Conservation (phyloP, 2,888 invertebrate species). For the Troides aeacus region DNA sequence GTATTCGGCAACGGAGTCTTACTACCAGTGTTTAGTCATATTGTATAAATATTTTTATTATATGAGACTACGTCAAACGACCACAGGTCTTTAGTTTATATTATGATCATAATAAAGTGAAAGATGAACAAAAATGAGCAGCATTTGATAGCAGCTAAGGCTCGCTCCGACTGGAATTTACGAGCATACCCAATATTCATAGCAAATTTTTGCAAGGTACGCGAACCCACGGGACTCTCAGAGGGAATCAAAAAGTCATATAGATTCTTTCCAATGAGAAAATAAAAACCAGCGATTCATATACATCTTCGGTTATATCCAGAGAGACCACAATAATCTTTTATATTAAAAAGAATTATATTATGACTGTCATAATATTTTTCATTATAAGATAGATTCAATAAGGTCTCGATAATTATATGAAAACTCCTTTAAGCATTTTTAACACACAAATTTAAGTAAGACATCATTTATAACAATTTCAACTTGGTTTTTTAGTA, state of each 20-base stretch:
- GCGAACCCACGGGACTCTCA: constrained; percentile 24
- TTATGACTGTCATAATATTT: background rate
- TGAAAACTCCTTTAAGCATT: no score
- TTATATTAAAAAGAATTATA: background rate
- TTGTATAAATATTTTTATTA: background rate
- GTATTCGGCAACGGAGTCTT: no score
- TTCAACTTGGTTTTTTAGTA: no score
- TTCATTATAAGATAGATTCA: no score
- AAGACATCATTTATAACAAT: no score
- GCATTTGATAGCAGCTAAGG: constrained; percentile 48
- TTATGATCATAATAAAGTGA: background rate
- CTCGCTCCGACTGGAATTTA: constrained; percentile 57
- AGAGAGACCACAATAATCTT: background rate
- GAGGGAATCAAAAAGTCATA: constrained; percentile 4
- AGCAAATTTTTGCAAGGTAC: constrained; percentile 52
- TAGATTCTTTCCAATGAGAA: constrained; percentile 7
- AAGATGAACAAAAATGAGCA: constrained; percentile 40
- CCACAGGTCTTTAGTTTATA: background rate
- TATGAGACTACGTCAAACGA: background rate
- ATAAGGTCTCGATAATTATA: no score
- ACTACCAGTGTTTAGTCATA: no score
- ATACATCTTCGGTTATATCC: background rate
- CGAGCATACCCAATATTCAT: constrained; percentile 70
- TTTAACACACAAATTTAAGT: no score
- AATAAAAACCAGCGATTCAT: background rate